These are phyloP conservation scores for Erinaceus europaeus DNA, from an alignment of 2,113 vertebrate species.

Conservation along the genomic window DNA sequence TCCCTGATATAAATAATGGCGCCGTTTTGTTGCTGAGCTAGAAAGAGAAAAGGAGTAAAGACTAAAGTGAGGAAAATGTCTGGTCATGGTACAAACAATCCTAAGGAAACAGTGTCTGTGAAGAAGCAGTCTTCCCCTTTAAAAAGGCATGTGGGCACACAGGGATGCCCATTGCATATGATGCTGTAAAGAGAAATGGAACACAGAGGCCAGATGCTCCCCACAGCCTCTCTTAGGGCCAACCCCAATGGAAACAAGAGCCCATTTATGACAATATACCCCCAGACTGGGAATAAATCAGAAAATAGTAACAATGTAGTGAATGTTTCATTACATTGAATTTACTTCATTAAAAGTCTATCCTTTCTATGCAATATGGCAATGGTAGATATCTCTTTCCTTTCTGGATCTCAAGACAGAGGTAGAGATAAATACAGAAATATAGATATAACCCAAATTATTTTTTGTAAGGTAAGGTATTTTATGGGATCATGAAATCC, in stretches of 20 bases:
- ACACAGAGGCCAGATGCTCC: too few relatives aligned
- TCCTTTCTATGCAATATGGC: background rate
- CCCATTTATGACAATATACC: background rate
- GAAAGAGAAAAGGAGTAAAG: background rate
- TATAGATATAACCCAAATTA: background rate
- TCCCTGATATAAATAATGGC: background rate
- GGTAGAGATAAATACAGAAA: too few relatives aligned
- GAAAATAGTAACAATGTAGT: background rate
- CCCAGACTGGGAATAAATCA: background rate
- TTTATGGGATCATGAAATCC: background rate
- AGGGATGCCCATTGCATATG: rapidly evolving
- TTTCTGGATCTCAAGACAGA: too few relatives aligned
- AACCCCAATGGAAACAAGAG: too few relatives aligned
- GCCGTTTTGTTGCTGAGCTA: background rate
- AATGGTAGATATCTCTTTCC: background rate
- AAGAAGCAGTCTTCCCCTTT: background rate
- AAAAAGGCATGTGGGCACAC: background rate
- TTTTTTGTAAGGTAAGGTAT: background rate
- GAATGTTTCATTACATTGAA: background rate
- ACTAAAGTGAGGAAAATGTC: background rate
- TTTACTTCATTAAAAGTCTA: background rate
- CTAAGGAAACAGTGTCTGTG: background rate
- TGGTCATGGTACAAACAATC: background rate
- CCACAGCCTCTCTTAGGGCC: too few relatives aligned
- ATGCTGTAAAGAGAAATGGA: rapidly evolving